These are phyloP conservation scores for Monoplex corrugatus DNA, from an alignment of 2,888 invertebrate species.

Conservation along the genomic window DNA sequence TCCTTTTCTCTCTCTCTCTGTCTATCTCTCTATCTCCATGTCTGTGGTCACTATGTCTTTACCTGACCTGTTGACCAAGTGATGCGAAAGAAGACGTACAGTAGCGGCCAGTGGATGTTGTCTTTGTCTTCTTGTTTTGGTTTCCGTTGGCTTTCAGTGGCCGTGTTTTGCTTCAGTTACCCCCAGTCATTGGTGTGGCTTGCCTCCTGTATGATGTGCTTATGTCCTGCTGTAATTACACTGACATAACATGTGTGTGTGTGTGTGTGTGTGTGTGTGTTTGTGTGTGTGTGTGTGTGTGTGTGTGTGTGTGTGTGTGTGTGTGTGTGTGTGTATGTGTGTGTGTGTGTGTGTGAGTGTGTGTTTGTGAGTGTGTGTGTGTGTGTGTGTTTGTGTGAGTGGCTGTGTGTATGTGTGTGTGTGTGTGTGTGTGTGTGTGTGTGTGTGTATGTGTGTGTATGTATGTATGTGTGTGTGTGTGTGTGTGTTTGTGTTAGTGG, in stretches of 20 bases:
- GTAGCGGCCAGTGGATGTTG: no score
- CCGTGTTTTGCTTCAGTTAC: no score
- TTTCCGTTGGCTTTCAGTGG: no score
- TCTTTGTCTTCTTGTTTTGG: no score
- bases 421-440: background rate
- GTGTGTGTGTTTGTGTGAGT: background rate
- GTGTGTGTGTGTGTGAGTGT: background rate
- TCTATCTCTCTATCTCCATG: background rate
- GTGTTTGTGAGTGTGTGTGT: background rate
- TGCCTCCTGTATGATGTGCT: no score
- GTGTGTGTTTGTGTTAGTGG: background rate
- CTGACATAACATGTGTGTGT: no score
- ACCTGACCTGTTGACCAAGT: no score
- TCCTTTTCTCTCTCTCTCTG: background rate
- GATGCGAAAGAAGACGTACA: no score
- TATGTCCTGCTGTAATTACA: no score
- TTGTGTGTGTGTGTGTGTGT: slow-evolving; percentile 10
- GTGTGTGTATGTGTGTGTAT: no score
- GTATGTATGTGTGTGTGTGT: background rate
- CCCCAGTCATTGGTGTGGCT: no score
- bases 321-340: background rate
- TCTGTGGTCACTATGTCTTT: no score
- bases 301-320: slow-evolving; percentile 16
- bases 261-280: background rate
- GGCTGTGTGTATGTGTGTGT: background rate